phyloP scores from a whole-genome alignment of 2,113 vertebrate species.

The Lonchura striata region DNA sequence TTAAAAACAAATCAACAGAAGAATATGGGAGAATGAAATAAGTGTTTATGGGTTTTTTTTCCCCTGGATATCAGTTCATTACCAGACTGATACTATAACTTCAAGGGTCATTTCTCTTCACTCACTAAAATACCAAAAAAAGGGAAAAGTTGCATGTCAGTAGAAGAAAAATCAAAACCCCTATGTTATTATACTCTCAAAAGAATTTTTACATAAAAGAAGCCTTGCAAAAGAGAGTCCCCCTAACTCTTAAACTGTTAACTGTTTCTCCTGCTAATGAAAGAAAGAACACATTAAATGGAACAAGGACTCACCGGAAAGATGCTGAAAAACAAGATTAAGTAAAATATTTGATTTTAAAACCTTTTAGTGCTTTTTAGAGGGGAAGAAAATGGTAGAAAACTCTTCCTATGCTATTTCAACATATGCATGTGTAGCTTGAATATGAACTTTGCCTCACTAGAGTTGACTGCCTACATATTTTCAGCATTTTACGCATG shows the following conservation, averaged over 20 bases:
- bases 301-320: neutral
- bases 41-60: conserved; percentile 17
- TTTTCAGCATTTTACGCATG: neutral
- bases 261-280: neutral
- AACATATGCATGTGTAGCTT: neutral
- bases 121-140: conserved; percentile 68
- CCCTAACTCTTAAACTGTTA: neutral
- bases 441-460: neutral
- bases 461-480: neutral
- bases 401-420: neutral
- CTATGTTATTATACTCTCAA: conserved; percentile 47
- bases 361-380: neutral
- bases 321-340: neutral
- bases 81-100: conserved; percentile 67
- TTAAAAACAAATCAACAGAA: neutral
- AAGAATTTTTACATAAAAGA: conserved; percentile 50
- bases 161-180: conserved; percentile 12
- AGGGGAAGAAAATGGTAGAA: neutral
- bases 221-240: neutral
- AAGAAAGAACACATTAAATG: neutral
- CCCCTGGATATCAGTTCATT: conserved; percentile 66
- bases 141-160: conserved; percentile 32
- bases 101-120: conserved; percentile 73
- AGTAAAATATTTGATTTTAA: neutral
- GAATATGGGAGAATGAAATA: conserved; percentile 41